phyloP scores from a whole-genome alignment of 2,888 invertebrate species.

The Bhutanitis thaidina region DNA sequence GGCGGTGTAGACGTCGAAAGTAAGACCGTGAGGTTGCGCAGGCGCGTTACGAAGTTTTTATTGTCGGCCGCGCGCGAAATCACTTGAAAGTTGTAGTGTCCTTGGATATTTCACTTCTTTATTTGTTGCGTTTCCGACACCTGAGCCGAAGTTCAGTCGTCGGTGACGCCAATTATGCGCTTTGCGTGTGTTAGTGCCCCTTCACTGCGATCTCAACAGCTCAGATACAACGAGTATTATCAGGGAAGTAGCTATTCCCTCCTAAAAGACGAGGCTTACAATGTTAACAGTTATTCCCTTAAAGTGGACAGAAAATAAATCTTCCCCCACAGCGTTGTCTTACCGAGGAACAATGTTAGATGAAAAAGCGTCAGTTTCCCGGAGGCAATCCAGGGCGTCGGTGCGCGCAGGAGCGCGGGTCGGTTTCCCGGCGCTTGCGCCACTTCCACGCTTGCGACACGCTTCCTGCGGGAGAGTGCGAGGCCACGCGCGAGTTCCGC shows the following conservation, averaged over 20 bases:
- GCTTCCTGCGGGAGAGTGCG: slow-evolving; percentile 76
- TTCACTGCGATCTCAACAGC: slow-evolving; percentile 52
- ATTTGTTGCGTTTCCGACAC: slow-evolving; percentile 74
- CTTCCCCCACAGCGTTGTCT: slow-evolving; percentile 21
- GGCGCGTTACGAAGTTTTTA: slow-evolving; percentile 77
- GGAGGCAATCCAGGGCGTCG: slow-evolving; percentile 55
- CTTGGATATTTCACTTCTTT: slow-evolving; percentile 79
- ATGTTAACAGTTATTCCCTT: not conserved
- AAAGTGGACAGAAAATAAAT: slow-evolving; percentile 16
- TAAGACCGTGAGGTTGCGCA: slow-evolving; percentile 77
- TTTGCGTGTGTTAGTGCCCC: slow-evolving; percentile 50
- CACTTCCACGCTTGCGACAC: slow-evolving; percentile 76
- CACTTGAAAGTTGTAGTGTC: slow-evolving; percentile 79
- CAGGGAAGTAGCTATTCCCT: slow-evolving; percentile 31
- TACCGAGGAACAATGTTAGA: slow-evolving; percentile 36
- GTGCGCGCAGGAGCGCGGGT: slow-evolving; percentile 57
- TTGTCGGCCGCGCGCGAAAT: slow-evolving; percentile 78
- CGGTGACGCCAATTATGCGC: slow-evolving; percentile 53
- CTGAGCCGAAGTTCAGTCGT: slow-evolving; percentile 62
- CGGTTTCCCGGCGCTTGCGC: slow-evolving; percentile 73
- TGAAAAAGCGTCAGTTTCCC: slow-evolving; percentile 48
- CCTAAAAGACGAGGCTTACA: slow-evolving; percentile 1
- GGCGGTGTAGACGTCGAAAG: slow-evolving; percentile 67
- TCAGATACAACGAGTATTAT: slow-evolving; percentile 27
- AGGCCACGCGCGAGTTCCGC: slow-evolving; percentile 63